Conservation (phyloP, 2,797 vertebrate species). For the Pelobates cultripes region DNA sequence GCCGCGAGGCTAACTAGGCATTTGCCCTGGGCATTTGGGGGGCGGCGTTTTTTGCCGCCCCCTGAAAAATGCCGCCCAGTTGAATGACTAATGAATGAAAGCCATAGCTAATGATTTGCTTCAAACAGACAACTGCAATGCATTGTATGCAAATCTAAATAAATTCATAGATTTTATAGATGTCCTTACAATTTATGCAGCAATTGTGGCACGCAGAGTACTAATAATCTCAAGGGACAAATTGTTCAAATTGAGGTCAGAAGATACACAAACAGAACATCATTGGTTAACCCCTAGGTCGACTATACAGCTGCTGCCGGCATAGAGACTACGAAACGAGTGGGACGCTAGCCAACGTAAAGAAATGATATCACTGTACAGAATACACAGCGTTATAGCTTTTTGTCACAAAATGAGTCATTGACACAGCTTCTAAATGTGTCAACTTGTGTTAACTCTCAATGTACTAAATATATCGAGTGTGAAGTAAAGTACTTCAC, state of each 20-base stretch:
- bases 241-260: constrained; percentile 46
- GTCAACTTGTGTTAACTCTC: constrained; percentile 16
- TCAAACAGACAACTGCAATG: neutral
- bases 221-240: constrained; percentile 25
- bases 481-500: no score
- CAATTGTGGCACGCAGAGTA: constrained; percentile 2
- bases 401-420: neutral
- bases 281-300: constrained; percentile 34
- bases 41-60: no score
- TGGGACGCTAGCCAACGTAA: constrained; percentile 37
- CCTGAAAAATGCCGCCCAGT: no score
- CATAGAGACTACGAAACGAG: constrained; percentile 13
- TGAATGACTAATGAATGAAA: no score
- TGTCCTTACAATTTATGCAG: neutral
- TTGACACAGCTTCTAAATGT: constrained; percentile 4
- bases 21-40: no score
- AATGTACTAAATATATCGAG: neutral
- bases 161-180: neutral
- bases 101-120: neutral
- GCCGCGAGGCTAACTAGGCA: no score
- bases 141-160: neutral
- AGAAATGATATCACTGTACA: constrained; percentile 27
- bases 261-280: constrained; percentile 44
- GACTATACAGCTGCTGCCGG: constrained; percentile 24
- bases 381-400: neutral